Base-by-base conservation (phyloP, 2,113 vertebrate species). In the Bothrops jararaca region DNA sequence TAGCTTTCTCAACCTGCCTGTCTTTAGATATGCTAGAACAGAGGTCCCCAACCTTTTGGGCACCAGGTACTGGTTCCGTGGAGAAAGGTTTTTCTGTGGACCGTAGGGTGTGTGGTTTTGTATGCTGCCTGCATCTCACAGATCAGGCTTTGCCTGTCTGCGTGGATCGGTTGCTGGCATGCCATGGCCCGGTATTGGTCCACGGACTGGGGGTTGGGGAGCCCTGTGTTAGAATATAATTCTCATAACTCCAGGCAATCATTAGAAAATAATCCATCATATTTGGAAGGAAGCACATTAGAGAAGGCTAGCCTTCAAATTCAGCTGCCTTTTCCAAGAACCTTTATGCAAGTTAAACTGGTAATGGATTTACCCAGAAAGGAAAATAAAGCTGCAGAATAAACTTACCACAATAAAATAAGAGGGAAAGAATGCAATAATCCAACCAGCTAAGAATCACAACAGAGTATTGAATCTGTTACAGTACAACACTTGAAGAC, bases 401-500 rank as follows among this genome's bases (percentile, higher is more conserved):
- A 57, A 12, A 88, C 20, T 91, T 39, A 94, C 52, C 34, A 54
- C 48, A 88, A 58, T 56, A 45, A 93, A 56, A 57, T 57, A 26
- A 18, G 48, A 48, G 52, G 22, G 45, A 11, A 52, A 88, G 50
- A 80, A 92, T 86, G 94, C 90, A 58, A 91, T 57, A 91, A 92
- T 92, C 90, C 95, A 60, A 95, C 91, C 92, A 87, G 39, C 92
- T 69, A 93, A 96, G 97, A 98, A 98, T 98, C 98, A 97, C 96
- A 98, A 97, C 97, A 97, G 96, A 96, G 96, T 97, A 97, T 97
- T 98, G 93, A n/a, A 92, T 91, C 93, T 93, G 92, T 95, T 24
- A 18, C 4, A 0, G 91, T 93, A 95, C 95, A 96, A 96, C 97
- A 97, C 95, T 96, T 96, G 97, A 98, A 98, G 97, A 98, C 97